phyloP scores from a whole-genome alignment of 64 coral and sea anemone species.

The Montipora foliosa region DNA sequence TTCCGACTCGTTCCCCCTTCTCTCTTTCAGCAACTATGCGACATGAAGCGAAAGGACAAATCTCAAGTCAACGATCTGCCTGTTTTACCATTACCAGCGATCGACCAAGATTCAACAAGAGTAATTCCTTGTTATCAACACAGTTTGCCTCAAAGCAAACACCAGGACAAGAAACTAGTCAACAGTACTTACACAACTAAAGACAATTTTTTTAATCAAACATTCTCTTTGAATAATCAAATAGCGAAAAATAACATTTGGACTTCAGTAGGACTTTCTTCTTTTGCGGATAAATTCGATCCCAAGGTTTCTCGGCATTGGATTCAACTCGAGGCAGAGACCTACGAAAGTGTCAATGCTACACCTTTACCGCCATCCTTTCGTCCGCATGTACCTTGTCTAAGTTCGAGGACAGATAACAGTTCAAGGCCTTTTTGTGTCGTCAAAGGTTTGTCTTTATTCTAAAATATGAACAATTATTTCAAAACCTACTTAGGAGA shows the following conservation, averaged over 20 bases:
- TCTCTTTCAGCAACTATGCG: conserved; percentile 78
- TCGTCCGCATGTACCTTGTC: conserved; percentile 78
- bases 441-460: conserved; percentile 76
- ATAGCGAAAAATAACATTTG: conserved; percentile 26
- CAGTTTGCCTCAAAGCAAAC: conserved; percentile 24
- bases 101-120: conserved; percentile 78
- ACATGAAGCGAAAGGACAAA: conserved; percentile 71
- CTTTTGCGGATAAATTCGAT: conserved; percentile 88
- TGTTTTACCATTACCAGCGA: conserved; percentile 83
- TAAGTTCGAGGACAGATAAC: conserved; percentile 85
- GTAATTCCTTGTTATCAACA: conserved; percentile 83
- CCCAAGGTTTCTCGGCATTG: conserved; percentile 60
- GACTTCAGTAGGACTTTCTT: conserved; percentile 75
- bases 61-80: conserved; percentile 72
- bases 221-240: conserved; percentile 15
- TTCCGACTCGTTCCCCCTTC: too few relatives aligned
- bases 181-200: conserved; percentile 7
- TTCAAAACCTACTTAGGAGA: too few relatives aligned
- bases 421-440: conserved; percentile 80
- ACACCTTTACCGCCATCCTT: conserved; percentile 84
- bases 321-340: conserved; percentile 84
- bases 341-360: conserved; percentile 84
- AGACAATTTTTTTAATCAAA: conserved; percentile 37
- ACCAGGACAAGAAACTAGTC: conserved; percentile 17
- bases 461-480: not conserved